Base-by-base conservation (phyloP, 2,797 vertebrate species). In the Naso thynnoides region DNA sequence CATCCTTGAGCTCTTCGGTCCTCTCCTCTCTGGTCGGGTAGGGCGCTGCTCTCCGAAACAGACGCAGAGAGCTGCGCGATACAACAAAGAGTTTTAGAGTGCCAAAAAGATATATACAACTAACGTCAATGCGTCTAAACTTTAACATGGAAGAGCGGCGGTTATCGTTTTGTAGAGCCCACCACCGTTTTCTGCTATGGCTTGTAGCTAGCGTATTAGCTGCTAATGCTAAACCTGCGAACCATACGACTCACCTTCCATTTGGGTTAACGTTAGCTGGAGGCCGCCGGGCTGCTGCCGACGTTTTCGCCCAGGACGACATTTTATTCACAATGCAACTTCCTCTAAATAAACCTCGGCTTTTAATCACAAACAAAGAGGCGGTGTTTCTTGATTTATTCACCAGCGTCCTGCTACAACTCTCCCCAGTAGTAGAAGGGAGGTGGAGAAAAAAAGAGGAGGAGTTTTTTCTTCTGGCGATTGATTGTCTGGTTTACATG, bases 241-340 rank as follows among this genome's bases (percentile, higher is more conserved):
- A n/a, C n/a, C n/a, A n/a, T 48, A 9, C 16, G 14, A 55, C 85
- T 91, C 85, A 96, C 95, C 95, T 95, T 85, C 93, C 94, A 38
- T 91, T 94, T 3, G 89, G 86, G 65, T 88, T 89, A 2, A 85
- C 80, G 65, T 88, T 89, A 2, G 86, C 80, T 19, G 82, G 86
- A 33, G 87, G 80, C 65, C 90, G 82, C 73, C 93, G 91, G 59
- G 80, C 88, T 33, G 76, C 71, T 4, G 82, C 81, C 1, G 78
- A 71, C 21, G 87, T 77, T 61, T 93, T 94, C 44, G 79, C 70
- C 94, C 94, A 94, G 1, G 91, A 93, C 74, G 94, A 94, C 94
- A 95, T 95, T 42, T 63, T 73, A 23, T 29, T 44, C 31, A 9
- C 50, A 1, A 26, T 1, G 24, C 1, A 26, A 38, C 48, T 44